These are phyloP conservation scores for Pampus argenteus DNA, from an alignment of 2,797 vertebrate species.

Conservation along the genomic window DNA sequence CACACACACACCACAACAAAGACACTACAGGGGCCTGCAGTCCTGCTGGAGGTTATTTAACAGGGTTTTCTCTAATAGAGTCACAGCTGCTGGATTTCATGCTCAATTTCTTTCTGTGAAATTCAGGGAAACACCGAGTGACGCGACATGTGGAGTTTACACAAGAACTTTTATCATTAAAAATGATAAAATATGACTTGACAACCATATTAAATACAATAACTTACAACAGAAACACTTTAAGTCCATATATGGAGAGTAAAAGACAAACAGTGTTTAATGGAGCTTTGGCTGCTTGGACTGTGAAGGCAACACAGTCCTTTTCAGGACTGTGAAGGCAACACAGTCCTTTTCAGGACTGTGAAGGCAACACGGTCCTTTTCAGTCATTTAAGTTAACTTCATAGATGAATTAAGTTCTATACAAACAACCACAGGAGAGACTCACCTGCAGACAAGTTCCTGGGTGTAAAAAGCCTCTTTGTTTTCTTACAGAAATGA, in stretches of 20 bases:
- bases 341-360: neutral
- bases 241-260: no score
- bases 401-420: no score
- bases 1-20: slow-evolving; percentile 33
- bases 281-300: neutral
- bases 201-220: no score
- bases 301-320: slow-evolving; percentile 12
- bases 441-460: slow-evolving; percentile 7
- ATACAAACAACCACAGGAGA: neutral
- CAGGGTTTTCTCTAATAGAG: slow-evolving; percentile 26
- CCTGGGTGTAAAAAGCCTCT: neutral
- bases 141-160: neutral
- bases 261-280: no score
- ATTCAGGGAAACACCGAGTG: slow-evolving; percentile 19
- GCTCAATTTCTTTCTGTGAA: slow-evolving; percentile 24
- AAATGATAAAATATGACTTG: no score
- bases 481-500: rapidly evolving
- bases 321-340: slow-evolving; percentile 22
- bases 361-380: slow-evolving; percentile 13
- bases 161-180: no score
- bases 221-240: no score
- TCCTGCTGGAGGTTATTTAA: slow-evolving; percentile 13
- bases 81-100: slow-evolving; percentile 36
- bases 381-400: neutral
- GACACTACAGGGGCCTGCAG: slow-evolving; percentile 11